Conservation (phyloP, 2,888 invertebrate species). For the Rhagonycha fulva region DNA sequence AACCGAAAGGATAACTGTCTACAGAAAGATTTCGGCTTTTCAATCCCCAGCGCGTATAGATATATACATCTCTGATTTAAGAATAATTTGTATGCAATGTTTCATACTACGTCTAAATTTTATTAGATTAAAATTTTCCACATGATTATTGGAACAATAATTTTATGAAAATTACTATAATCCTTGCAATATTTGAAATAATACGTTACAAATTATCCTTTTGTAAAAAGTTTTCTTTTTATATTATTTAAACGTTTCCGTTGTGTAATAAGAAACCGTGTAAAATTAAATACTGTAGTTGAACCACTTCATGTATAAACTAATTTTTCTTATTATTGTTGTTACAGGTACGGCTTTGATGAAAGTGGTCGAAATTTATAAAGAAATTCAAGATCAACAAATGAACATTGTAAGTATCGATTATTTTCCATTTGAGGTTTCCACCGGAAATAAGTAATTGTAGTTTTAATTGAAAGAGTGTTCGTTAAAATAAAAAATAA, state of each 20-base stretch:
- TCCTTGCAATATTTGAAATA: background rate
- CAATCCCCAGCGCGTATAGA: conserved; percentile 28
- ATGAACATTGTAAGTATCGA: conserved; percentile 87
- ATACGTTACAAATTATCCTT: no score
- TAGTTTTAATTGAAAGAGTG: background rate
- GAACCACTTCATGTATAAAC: background rate
- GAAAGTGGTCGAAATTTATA: conserved; percentile 92
- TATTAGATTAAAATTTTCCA: background rate
- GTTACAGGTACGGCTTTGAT: conserved; percentile 84
- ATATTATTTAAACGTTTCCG: background rate
- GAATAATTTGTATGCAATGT: conserved; percentile 33
- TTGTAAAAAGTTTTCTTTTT: background rate
- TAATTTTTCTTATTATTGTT: conserved; percentile 33
- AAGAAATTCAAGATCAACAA: conserved; percentile 92
- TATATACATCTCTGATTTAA: conserved; percentile 33
- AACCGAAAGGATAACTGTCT: conserved; percentile 36
- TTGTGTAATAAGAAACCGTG: no score
- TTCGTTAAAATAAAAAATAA: background rate
- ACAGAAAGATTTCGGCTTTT: conserved; percentile 29
- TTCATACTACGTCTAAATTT: conserved; percentile 22
- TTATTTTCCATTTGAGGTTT: background rate
- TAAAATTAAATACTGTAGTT: background rate
- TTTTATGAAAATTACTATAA: background rate
- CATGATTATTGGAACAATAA: background rate
- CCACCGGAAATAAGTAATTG: background rate